Percentiles rank a stretch among this genome's conserved stretches.
phyloP scores from a whole-genome alignment of 2,888 invertebrate species.

The Perdita meconis region DNA sequence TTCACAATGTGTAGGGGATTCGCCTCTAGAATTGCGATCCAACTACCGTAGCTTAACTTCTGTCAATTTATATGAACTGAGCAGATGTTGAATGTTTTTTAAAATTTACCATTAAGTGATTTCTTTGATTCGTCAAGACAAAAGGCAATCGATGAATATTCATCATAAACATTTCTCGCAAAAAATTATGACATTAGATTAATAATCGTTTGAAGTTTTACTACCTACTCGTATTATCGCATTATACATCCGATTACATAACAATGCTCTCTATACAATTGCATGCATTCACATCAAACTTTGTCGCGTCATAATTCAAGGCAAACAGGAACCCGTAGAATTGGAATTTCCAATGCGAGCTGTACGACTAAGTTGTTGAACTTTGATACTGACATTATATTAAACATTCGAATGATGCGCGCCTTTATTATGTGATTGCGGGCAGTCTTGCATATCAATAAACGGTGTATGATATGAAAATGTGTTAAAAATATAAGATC shows the following conservation, averaged over 20 bases:
- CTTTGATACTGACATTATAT: slow-evolving; percentile 15
- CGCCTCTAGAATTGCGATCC: too few relatives aligned
- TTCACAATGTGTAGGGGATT: too few relatives aligned
- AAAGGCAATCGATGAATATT: too few relatives aligned
- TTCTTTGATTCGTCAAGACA: too few relatives aligned
- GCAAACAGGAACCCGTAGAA: neutral
- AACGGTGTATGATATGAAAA: neutral
- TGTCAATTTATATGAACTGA: too few relatives aligned
- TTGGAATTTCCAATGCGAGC: slow-evolving; percentile 4
- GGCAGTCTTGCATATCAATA: neutral
- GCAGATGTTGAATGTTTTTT: too few relatives aligned
- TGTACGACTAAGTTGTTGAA: neutral
- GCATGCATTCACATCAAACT: neutral
- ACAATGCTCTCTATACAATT: neutral
- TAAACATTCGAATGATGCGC: slow-evolving; percentile 11
- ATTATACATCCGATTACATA: neutral
- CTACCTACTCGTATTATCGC: too few relatives aligned
- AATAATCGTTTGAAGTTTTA: too few relatives aligned
- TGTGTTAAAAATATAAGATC: neutral
- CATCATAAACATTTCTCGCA: too few relatives aligned
- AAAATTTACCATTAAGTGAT: too few relatives aligned
- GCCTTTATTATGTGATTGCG: neutral
- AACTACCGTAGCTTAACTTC: too few relatives aligned
- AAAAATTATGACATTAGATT: too few relatives aligned
- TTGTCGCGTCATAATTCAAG: neutral